Conservation (phyloP, 2,113 vertebrate genomes). For the Prochilodus magdalenae region DNA sequence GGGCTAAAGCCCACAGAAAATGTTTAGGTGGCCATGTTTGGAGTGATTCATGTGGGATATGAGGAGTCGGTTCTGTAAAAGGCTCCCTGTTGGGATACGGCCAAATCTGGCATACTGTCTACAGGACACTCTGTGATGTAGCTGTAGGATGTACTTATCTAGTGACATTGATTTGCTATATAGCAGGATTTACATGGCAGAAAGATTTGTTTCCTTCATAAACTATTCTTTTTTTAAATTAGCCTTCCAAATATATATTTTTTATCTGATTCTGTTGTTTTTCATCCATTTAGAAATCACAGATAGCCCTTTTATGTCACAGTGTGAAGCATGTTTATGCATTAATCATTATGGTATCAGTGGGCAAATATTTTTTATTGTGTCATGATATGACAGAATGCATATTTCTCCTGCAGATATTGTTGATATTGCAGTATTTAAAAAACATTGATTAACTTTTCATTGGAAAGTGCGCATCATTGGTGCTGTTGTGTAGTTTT, state of each 20-base stretch:
- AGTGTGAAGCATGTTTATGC: no score
- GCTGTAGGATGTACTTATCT: slow-evolving; percentile 16
- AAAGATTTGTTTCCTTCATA: background rate
- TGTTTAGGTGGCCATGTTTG: slow-evolving; percentile 17
- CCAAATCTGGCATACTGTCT: background rate
- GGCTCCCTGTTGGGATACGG: background rate
- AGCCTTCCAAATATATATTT: background rate
- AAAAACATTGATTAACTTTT: no score
- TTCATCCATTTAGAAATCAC: no score
- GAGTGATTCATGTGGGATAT: slow-evolving; percentile 25
- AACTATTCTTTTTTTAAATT: background rate
- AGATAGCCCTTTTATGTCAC: no score
- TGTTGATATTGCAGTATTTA: no score
- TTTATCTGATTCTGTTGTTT: background rate
- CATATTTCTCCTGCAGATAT: no score
- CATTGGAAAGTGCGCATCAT: no score
- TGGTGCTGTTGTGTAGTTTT: no score
- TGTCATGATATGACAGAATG: no score
- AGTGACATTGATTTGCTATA: slow-evolving; percentile 3
- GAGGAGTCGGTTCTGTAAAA: slow-evolving; percentile 4
- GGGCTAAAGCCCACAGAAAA: background rate
- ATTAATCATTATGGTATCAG: no score
- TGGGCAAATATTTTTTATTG: no score
- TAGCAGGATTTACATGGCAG: background rate
- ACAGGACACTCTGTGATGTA: background rate